Evolutionary conservation across 2,797 vertebrate genomes (phyloP).

Genomic region (Sylvia borin): DNA sequence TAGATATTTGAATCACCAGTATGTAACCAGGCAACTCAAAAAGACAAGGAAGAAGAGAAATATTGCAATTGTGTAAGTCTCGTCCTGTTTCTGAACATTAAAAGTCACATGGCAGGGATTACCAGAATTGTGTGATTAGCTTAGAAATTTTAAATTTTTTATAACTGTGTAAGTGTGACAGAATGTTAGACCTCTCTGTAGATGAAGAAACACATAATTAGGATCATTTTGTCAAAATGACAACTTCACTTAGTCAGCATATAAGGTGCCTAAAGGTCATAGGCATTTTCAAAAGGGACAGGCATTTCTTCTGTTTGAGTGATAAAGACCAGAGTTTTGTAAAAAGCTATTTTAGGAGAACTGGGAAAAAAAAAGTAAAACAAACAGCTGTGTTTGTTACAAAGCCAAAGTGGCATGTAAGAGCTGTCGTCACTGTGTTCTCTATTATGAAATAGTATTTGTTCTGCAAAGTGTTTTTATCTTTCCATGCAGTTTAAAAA

Average conservation of each 20-base stretch:
- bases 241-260: background rate
- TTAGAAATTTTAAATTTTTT: background rate
- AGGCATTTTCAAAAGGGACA: background rate
- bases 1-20: background rate
- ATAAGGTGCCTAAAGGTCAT: background rate
- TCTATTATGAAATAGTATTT: constrained; percentile 20
- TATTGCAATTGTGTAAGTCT: background rate
- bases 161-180: background rate
- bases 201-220: background rate
- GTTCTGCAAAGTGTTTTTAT: background rate
- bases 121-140: background rate
- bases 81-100: background rate
- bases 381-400: constrained; percentile 5
- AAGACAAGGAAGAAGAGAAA: background rate
- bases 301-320: background rate
- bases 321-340: background rate
- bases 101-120: background rate
- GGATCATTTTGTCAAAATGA: background rate
- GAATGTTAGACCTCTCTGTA: background rate
- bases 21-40: background rate
- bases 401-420: background rate
- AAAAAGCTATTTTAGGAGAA: constrained; percentile 28
- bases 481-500: background rate
- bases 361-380: background rate
- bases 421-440: background rate